Evolutionary conservation across 1,140 invertebrate genomes (phyloP).

Genomic region (Cryptotermes secundus): DNA sequence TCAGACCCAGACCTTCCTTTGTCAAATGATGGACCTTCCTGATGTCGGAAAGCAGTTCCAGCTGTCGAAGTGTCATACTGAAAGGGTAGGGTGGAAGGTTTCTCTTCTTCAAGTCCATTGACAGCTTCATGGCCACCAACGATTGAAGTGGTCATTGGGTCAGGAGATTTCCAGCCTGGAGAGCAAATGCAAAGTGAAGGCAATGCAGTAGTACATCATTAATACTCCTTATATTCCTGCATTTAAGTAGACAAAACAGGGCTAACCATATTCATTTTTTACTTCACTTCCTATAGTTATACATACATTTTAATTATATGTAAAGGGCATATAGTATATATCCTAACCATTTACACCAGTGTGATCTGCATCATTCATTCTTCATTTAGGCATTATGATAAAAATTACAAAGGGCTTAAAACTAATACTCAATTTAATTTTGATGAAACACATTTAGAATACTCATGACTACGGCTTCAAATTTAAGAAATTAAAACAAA

Average conservation of each 20-base stretch:
- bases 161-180: constrained; percentile 52
- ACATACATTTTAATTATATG: too few species aligned
- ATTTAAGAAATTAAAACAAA: too few species aligned
- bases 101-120: constrained; percentile 50
- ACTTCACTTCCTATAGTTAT: too few species aligned
- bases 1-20: constrained; percentile 46
- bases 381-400: too few species aligned
- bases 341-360: too few species aligned
- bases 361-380: too few species aligned
- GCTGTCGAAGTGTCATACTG: constrained; percentile 41
- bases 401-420: too few species aligned
- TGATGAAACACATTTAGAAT: too few species aligned
- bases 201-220: neutral
- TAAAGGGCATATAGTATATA: too few species aligned
- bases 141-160: constrained; percentile 48
- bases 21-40: constrained; percentile 57
- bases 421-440: too few species aligned
- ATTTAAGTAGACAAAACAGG: neutral
- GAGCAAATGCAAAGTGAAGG: constrained; percentile 35
- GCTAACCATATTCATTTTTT: neutral
- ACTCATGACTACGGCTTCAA: too few species aligned
- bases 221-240: neutral
- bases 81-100: constrained; percentile 43
- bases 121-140: constrained; percentile 49
- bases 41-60: constrained; percentile 53